Evolutionary conservation across 2,797 vertebrate species (phyloP), one percentile per base, ranked within the genome.

Genomic region (Falco cherrug): DNA sequence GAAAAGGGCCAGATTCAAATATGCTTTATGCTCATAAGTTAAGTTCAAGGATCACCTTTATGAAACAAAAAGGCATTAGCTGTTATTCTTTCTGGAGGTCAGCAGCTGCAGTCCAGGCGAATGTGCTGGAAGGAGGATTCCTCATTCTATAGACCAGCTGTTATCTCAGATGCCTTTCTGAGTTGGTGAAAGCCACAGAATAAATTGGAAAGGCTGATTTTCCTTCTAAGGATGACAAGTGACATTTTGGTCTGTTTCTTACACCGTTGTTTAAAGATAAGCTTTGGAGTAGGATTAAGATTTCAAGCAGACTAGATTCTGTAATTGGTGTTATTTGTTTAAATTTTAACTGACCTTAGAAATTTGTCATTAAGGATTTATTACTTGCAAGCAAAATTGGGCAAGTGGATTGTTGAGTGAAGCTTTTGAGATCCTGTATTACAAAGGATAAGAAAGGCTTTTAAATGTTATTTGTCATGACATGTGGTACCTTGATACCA

Each of bases 281-380:
- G 5, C 21, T 90, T 95, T 92, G 75, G 96, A 90, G 56, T 43
- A 13, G 29, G 29, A 64, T 87, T 89, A 79, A 69, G 68, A 81
- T 50, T 78, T 93, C 60, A 93, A 51, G 82, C 68, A 81, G 78
- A n/a, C 33, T 85, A 51, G 56, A 41, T 84, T 70, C 64, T 93
- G n/a, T 89, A 93, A 57, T 31, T 19, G 21, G 6, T 15, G 1
- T 67, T 82, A 28, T 81, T 84, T 78, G 35, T 90, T 87, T 77
- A 78, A 90, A 48, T 84, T 87, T 89, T 95, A 90, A 84, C 70
- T 82, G 80, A 51, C n/a, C 45, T 90, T 71, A 68, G 57, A 87
- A 83, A 63, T 89, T 22, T 74, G 29, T 61, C 47, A 37, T 77
- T 77, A 83, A 89, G 71, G 77, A 47, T 71, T 53, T 71, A 35